Percentiles rank a stretch among this genome's conserved stretches.
These are phyloP conservation scores for Enteromius unitaeniatus DNA, from an alignment of 2,797 vertebrate species.

Conservation along the genomic window DNA sequence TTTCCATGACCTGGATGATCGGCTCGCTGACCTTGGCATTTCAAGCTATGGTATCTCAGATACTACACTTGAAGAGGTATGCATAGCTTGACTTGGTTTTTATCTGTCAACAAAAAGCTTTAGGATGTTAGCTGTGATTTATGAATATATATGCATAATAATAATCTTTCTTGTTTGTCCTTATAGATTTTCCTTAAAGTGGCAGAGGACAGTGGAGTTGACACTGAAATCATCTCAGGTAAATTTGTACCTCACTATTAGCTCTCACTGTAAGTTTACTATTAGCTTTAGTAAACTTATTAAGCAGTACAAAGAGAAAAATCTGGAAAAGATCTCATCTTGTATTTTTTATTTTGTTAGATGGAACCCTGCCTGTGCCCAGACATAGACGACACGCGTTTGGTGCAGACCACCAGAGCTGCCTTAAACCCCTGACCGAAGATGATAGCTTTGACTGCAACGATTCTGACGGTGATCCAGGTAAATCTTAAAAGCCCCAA, in stretches of 20 bases:
- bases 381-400: constrained; percentile 90
- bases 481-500: constrained; percentile 67
- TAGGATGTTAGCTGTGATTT: background rate
- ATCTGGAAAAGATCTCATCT: background rate
- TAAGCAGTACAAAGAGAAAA: background rate
- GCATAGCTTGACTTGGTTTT: background rate
- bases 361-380: constrained; percentile 91
- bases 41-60: constrained; percentile 98
- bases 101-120: background rate
- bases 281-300: background rate
- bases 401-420: constrained; percentile 93
- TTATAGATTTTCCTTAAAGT: constrained; percentile 97
- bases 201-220: constrained; percentile 95
- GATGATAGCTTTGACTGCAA: constrained; percentile 90
- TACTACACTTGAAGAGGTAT: constrained; percentile 95
- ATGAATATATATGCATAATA: background rate
- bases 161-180: constrained; percentile 11
- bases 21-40: constrained; percentile 93
- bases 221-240: constrained; percentile 92
- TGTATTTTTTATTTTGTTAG: constrained; percentile 67
- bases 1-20: constrained; percentile 96
- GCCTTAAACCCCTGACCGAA: constrained; percentile 94
- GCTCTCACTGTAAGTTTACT: background rate
- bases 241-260: constrained; percentile 41
- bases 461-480: constrained; percentile 94